Percentiles rank a stretch among this genome's conserved stretches.
phyloP scores from a whole-genome alignment of 2,797 vertebrate genomes.

The Acipenser oxyrinchus region DNA sequence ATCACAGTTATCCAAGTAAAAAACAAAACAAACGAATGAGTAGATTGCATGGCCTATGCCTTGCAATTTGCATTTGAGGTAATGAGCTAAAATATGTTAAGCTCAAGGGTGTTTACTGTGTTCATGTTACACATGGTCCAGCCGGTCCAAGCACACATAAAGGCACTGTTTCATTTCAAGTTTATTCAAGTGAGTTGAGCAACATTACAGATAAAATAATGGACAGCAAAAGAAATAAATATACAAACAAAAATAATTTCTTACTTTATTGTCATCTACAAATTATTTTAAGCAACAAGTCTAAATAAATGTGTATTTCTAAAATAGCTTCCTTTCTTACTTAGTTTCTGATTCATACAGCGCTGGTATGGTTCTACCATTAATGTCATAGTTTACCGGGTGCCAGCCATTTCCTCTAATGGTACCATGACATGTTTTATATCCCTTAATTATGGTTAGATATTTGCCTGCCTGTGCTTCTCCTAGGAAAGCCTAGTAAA shows the following conservation, averaged over 20 bases:
- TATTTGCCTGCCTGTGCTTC: constrained; percentile 61
- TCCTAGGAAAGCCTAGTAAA: constrained; percentile 51
- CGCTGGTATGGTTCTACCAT: constrained; percentile 43
- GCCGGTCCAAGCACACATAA: no score
- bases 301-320: constrained; percentile 28
- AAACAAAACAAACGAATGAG: no score
- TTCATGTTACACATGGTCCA: no score
- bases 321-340: constrained; percentile 48
- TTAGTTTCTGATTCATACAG: constrained; percentile 41
- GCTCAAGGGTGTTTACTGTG: no score
- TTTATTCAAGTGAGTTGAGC: no score
- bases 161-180: no score
- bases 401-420: constrained; percentile 58
- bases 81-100: no score
- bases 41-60: no score
- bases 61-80: no score
- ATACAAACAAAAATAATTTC: not conserved
- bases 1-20: no score
- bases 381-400: constrained; percentile 65
- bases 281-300: constrained; percentile 13
- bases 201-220: no score
- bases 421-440: constrained; percentile 63
- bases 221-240: no score
- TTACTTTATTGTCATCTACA: constrained; percentile 17
- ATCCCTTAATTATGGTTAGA: constrained; percentile 69